A percentile compares a stretch with the other conserved stretches of the same genome.
These are phyloP conservation scores for Stenodema calcarata DNA, from an alignment of 2,888 invertebrate species.

Conservation along the genomic window DNA sequence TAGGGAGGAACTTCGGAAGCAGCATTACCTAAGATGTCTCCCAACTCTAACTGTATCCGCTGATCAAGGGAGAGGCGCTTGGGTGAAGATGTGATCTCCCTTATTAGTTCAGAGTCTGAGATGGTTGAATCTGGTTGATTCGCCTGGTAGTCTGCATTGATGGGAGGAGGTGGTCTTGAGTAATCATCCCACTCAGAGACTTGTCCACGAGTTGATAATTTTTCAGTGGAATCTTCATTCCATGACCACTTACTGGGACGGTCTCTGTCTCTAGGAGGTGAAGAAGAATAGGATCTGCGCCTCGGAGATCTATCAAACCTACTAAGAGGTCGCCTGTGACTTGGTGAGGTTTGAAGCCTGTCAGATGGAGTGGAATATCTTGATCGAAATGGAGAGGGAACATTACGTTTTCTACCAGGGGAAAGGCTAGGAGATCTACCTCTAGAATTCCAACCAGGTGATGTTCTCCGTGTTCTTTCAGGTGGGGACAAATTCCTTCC, in stretches of 20 bases:
- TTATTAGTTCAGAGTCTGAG: slow-evolving; percentile 64
- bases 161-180: slow-evolving; percentile 11
- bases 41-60: slow-evolving; percentile 68
- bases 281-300: background rate
- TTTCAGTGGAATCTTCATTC: slow-evolving; percentile 32
- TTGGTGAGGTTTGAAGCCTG: background rate
- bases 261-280: background rate
- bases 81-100: slow-evolving; percentile 62
- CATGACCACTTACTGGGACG: slow-evolving; percentile 27
- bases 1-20: slow-evolving; percentile 38
- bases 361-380: slow-evolving; percentile 32
- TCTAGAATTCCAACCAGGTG: slow-evolving; percentile 34
- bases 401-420: background rate
- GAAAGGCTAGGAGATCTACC: slow-evolving; percentile 16
- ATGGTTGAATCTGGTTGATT: slow-evolving; percentile 67
- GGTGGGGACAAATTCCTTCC: slow-evolving; percentile 24
- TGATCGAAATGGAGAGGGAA: slow-evolving; percentile 30
- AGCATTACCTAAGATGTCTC: slow-evolving; percentile 57
- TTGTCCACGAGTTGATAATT: background rate
- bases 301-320: slow-evolving; percentile 13
- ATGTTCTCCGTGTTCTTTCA: background rate
- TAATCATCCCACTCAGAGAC: slow-evolving; percentile 25
- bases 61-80: slow-evolving; percentile 69
- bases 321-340: background rate
- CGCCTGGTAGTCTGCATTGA: slow-evolving; percentile 52